These are phyloP conservation scores for Turnix velox DNA, from an alignment of 2,113 vertebrate species.

Conservation along the genomic window DNA sequence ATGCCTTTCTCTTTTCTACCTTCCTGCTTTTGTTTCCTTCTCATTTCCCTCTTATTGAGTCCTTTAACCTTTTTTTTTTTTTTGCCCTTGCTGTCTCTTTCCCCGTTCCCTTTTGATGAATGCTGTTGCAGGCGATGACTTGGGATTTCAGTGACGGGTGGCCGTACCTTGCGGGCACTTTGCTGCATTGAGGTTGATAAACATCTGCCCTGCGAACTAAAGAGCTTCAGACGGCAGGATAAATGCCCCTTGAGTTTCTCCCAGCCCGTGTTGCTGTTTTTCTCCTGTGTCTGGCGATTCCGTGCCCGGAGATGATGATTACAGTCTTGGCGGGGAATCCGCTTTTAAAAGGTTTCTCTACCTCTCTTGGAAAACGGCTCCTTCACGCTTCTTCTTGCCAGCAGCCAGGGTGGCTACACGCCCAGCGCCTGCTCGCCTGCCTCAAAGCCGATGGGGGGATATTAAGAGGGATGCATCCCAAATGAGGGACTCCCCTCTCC, in stretches of 20 bases:
- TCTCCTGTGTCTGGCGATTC: not conserved
- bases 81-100: conserved; percentile 1
- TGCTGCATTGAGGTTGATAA: not conserved
- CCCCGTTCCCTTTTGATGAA: conserved; percentile 10
- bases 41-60: not conserved
- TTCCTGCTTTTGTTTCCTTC: not conserved
- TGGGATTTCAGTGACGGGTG: not conserved
- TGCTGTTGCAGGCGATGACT: conserved; percentile 7
- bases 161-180: not conserved
- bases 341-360: not conserved
- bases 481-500: not conserved
- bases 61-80: too few species aligned
- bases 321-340: not conserved
- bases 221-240: not conserved
- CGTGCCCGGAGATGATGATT: not conserved
- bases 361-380: fast-evolving
- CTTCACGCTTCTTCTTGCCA: not conserved
- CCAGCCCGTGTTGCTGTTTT: not conserved
- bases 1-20: not conserved
- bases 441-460: not conserved
- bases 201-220: not conserved
- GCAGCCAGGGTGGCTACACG: not conserved
- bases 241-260: not conserved
- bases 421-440: not conserved
- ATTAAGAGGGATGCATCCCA: not conserved